Conservation (phyloP, 1,140 invertebrate genomes). For the Reticulitermes speratus region DNA sequence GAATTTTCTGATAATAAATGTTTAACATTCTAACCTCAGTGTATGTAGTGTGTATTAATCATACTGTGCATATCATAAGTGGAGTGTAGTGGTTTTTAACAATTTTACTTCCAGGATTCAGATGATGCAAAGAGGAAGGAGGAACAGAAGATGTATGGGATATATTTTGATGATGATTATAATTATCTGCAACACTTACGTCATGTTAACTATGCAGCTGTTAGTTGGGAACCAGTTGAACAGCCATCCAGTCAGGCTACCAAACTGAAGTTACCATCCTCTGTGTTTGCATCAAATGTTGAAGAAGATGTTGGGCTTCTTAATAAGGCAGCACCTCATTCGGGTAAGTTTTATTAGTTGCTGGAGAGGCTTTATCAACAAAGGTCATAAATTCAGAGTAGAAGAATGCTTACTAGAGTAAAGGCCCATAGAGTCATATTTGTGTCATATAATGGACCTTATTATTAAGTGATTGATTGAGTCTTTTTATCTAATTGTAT, state of each 20-base stretch:
- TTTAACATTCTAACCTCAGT: too few species aligned
- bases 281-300: constrained; percentile 86
- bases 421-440: too few species aligned
- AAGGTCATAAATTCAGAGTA: too few species aligned
- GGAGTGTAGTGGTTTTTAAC: background rate
- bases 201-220: constrained; percentile 54
- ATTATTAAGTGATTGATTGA: too few species aligned
- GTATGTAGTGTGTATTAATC: too few species aligned
- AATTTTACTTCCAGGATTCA: background rate
- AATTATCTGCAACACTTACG: constrained; percentile 92
- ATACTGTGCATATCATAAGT: background rate
- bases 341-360: constrained; percentile 50
- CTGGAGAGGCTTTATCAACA: too few species aligned
- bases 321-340: constrained; percentile 79
- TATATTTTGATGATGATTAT: constrained; percentile 95
- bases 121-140: constrained; percentile 62
- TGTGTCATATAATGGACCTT: too few species aligned
- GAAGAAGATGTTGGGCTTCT: constrained; percentile 87
- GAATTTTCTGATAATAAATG: too few species aligned
- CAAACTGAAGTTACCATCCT: constrained; percentile 76
- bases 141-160: constrained; percentile 87
- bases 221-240: constrained; percentile 45
- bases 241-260: constrained; percentile 1
- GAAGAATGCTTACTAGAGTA: too few species aligned
- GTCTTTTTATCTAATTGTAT: too few species aligned